Evolutionary conservation across 2,888 invertebrate genomes (phyloP).

Genomic region (Nomada hirtipes): DNA sequence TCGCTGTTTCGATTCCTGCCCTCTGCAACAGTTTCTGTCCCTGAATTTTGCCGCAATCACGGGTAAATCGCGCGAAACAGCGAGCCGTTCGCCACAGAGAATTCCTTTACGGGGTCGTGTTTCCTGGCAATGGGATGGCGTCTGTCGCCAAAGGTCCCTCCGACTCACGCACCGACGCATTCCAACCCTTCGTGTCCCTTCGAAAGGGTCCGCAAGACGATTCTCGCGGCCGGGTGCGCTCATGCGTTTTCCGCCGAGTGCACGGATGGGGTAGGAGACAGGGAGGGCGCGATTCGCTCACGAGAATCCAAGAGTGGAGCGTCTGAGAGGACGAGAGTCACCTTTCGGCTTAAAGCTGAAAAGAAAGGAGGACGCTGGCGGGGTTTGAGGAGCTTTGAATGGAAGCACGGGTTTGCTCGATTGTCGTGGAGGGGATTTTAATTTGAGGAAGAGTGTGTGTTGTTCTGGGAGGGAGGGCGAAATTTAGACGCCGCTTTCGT

Average conservation of each 20-base stretch:
- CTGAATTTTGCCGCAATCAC: slow-evolving; percentile 41
- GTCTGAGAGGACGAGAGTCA: slow-evolving; percentile 53
- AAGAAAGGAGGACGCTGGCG: background rate
- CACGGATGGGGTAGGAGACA: slow-evolving; percentile 31
- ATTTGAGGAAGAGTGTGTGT: slow-evolving; percentile 6
- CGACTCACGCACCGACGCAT: slow-evolving; percentile 54
- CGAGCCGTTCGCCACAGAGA: slow-evolving; percentile 53
- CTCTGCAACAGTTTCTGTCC: slow-evolving; percentile 1
- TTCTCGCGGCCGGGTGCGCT: slow-evolving; percentile 65
- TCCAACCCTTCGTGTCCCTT: slow-evolving; percentile 57
- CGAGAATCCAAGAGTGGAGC: slow-evolving; percentile 39
- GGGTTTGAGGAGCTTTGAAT: slow-evolving; percentile 17
- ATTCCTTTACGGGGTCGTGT: slow-evolving; percentile 67
- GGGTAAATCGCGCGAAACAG: slow-evolving; percentile 57
- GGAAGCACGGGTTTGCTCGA: slow-evolving; percentile 6
- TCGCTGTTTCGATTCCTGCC: slow-evolving; percentile 36
- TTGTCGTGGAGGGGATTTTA: slow-evolving; percentile 22
- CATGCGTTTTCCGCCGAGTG: slow-evolving; percentile 68
- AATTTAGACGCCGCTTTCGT: too few species aligned
- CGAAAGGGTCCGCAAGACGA: slow-evolving; percentile 61
- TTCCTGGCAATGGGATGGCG: slow-evolving; percentile 35
- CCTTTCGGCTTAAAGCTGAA: slow-evolving; percentile 40
- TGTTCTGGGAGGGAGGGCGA: background rate
- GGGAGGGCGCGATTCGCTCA: slow-evolving; percentile 14
- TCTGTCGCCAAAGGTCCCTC: slow-evolving; percentile 45